Percentiles rank a stretch among this genome's conserved stretches.
Conservation (phyloP, 2,113 vertebrate species). For the Hyperopisus bebe region DNA sequence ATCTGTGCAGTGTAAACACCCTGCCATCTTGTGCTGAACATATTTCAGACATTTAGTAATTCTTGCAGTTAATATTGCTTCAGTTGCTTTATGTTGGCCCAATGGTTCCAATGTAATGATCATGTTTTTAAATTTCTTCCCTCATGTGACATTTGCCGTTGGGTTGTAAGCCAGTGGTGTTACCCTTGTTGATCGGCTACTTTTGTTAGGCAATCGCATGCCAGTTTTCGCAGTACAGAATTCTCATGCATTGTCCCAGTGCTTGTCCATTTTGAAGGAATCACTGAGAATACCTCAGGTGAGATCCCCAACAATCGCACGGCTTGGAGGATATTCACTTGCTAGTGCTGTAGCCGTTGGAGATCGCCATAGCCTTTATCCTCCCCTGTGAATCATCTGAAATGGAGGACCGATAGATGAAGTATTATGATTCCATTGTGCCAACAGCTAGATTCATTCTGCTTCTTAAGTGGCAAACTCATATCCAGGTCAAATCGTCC, state of each 20-base stretch:
- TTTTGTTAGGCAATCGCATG: background rate
- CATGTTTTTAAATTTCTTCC: background rate
- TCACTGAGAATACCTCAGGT: constrained; percentile 5
- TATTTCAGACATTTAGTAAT: background rate
- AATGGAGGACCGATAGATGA: background rate
- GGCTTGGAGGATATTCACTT: background rate
- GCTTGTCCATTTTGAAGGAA: constrained; percentile 1
- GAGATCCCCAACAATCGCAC: background rate
- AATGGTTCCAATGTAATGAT: background rate
- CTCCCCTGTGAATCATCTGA: background rate
- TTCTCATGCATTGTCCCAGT: background rate
- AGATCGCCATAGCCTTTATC: background rate
- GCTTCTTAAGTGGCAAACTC: background rate
- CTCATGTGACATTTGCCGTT: background rate
- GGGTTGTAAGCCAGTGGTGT: background rate
- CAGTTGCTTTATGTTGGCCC: background rate
- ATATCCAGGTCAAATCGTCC: background rate
- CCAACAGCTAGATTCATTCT: background rate
- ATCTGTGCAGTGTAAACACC: background rate
- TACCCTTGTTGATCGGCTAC: background rate
- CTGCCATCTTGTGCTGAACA: constrained; percentile 1
- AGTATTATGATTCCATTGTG: constrained; percentile 7
- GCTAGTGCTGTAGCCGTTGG: background rate
- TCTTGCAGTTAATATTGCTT: background rate
- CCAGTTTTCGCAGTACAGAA: background rate